Percentiles rank a stretch among this genome's conserved stretches.
These are phyloP conservation scores for Raja brachyura DNA, from an alignment of 2,113 vertebrate species.

Conservation along the genomic window DNA sequence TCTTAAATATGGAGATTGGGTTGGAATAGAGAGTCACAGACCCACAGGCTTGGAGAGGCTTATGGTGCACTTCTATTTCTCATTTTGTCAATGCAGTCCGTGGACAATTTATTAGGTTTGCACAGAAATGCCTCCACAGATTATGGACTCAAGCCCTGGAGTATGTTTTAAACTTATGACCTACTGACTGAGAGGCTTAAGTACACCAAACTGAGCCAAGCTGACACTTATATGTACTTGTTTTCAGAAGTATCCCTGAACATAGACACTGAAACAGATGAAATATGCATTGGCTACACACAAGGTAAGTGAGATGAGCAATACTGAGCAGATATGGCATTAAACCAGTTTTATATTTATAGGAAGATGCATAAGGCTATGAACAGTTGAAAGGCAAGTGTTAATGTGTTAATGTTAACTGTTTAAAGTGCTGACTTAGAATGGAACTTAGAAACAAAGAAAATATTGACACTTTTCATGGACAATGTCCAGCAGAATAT, in stretches of 20 bases:
- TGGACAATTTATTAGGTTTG: neutral
- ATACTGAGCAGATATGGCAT: neutral
- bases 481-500: neutral
- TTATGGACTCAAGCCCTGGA: neutral
- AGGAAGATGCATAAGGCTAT: neutral
- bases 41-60: no score
- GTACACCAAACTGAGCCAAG: neutral
- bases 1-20: no score
- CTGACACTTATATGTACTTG: neutral
- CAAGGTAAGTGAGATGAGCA: neutral
- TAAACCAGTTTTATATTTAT: neutral
- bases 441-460: neutral
- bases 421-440: neutral
- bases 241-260: neutral
- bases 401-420: neutral
- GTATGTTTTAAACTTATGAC: neutral
- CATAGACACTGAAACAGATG: neutral
- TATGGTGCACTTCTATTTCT: no score
- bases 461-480: neutral
- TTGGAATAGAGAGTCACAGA: no score
- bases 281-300: neutral
- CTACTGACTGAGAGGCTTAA: neutral
- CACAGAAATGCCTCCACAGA: neutral
- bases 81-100: neutral
- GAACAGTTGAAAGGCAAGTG: neutral